Conservation (phyloP, 2,797 vertebrate genomes). For the Sylvilagus floridanus region DNA sequence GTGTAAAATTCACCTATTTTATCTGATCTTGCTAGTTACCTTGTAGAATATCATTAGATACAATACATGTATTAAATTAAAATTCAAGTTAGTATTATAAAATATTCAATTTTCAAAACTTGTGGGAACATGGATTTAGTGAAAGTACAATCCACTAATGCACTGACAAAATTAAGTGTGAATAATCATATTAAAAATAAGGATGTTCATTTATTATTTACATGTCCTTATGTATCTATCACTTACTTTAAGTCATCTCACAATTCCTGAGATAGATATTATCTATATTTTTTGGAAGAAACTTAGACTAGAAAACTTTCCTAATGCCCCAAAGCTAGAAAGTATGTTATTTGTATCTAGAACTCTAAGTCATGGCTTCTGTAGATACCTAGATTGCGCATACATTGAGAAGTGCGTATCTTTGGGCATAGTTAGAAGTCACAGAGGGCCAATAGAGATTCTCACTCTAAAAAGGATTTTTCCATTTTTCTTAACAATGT, state of each 20-base stretch:
- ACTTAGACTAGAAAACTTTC: background rate
- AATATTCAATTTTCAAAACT: conserved; percentile 19
- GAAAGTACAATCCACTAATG: background rate
- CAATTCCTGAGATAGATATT: background rate
- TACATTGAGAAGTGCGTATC: background rate
- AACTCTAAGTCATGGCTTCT: background rate
- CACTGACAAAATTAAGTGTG: background rate
- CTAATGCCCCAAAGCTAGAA: background rate
- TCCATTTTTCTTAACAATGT: background rate
- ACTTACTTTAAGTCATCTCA: background rate
- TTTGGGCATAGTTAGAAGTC: background rate
- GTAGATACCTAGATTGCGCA: background rate
- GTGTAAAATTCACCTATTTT: background rate
- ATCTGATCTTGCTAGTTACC: background rate
- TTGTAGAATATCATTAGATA: background rate
- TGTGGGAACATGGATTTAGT: background rate
- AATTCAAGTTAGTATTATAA: conserved; percentile 5
- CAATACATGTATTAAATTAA: background rate
- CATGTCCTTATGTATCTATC: background rate
- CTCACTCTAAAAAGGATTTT: background rate
- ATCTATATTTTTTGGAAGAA: background rate
- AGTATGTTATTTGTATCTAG: background rate
- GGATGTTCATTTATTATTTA: background rate
- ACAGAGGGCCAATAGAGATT: background rate
- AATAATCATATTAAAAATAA: background rate